Evolutionary conservation across 2,888 invertebrate species (phyloP), one percentile per base, ranked within the genome.

Genomic region (Calliopum simillimum): DNA sequence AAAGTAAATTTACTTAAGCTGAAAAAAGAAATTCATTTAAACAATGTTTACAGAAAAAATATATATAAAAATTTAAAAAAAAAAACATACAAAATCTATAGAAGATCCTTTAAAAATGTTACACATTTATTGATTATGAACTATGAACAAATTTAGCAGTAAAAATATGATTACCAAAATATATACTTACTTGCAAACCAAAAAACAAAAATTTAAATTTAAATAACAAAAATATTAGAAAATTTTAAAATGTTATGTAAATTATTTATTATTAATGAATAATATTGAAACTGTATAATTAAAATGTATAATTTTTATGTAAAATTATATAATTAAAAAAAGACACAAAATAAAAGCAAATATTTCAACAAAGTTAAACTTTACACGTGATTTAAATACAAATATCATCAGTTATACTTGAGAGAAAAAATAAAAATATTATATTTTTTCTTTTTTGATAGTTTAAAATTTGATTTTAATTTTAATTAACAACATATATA

Each of bases 321-420:
- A 81, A 76, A 77, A 62, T 70, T 80, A 79, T 75, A 73, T 73
- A 74, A 74, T 72, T 68, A 58, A 63, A 71, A 70, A 68, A 70
- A 73, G 73, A 69, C 43, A 73, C 66, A 61, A 69, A 12, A 74
- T 71, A 78, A 79, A 82, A 84, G 81, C 82, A 81, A 80, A 81
- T 81, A 81, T 56, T 47, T 41, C 63, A 58, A 78, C 72, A 81
- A 85, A 84, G 84, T 84, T 80, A 76, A 84, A 85, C 84, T 84
- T 84, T 80, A 78, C 73, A 74, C 80, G 83, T 84, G 84, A 84
- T 82, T 82, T 78, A 78, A 80, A 73, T 61, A 74, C 77, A 82
- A 78, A 82, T 84, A 82, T 83, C 83, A 82, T 81, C 79, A 77
- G 79, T 81, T 79, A 75, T 82, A 76, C 74, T 71, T 77, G 70